Conservation (phyloP, 2,888 invertebrate genomes). For the Tachystola acroxantha region DNA sequence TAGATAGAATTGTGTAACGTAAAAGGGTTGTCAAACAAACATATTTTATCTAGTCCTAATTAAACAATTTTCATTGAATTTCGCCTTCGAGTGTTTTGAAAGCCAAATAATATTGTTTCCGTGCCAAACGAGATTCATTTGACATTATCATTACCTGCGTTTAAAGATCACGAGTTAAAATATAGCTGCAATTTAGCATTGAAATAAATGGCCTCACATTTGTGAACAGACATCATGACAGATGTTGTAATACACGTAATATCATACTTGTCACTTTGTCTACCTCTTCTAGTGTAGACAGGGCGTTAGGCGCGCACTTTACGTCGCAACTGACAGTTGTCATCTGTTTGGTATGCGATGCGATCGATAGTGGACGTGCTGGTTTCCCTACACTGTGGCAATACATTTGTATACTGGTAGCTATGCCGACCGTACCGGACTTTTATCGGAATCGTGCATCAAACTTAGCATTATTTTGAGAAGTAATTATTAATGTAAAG, state of each 20-base stretch:
- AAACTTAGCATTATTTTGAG: conserved; percentile 73
- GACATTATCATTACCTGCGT: background rate
- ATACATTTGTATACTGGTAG: conserved; percentile 11
- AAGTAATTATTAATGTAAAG: conserved; percentile 76
- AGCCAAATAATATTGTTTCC: too few species aligned
- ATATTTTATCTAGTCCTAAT: too few species aligned
- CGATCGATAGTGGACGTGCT: conserved; percentile 4
- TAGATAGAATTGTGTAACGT: too few species aligned
- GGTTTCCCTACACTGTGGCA: conserved; percentile 7
- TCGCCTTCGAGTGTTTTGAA: too few species aligned
- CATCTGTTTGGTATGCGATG: background rate
- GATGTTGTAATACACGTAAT: background rate
- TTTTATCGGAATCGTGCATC: conserved; percentile 72
- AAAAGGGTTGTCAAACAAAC: too few species aligned
- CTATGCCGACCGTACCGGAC: conserved; percentile 29
- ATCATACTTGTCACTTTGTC: background rate
- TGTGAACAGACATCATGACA: background rate
- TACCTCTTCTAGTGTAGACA: background rate
- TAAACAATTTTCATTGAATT: too few species aligned
- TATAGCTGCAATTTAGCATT: background rate
- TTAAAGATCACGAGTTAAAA: background rate
- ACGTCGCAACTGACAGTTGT: conserved; percentile 1
- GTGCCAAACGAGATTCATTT: too few species aligned
- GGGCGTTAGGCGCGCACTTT: background rate
- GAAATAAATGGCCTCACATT: background rate